phyloP scores from a whole-genome alignment of 2,113 vertebrate genomes.

The Hemibagrus wyckioides region DNA sequence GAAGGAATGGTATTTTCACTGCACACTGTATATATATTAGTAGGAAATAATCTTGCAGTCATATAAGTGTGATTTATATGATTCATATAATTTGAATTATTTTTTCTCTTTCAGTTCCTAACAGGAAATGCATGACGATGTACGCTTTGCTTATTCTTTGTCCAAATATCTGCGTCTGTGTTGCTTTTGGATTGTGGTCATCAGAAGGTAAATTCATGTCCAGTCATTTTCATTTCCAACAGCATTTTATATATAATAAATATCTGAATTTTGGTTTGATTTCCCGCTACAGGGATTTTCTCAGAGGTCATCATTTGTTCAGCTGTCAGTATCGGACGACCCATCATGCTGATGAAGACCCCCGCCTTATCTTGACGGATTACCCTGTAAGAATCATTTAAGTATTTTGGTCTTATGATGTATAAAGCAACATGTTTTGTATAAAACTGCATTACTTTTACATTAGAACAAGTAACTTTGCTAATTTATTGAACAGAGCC shows the following conservation, averaged over 20 bases:
- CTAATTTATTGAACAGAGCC: background rate
- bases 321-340: background rate
- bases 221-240: background rate
- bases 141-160: background rate
- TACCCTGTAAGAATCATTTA: no score
- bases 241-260: background rate
- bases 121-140: background rate
- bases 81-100: background rate
- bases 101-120: background rate
- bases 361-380: background rate
- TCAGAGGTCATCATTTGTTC: background rate
- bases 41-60: no score
- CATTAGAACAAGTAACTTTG: no score
- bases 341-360: background rate
- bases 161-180: background rate
- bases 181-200: constrained; percentile 14
- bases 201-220: background rate
- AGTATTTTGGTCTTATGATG: no score
- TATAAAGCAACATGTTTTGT: no score
- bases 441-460: no score
- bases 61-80: no score
- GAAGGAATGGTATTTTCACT: constrained; percentile 2
- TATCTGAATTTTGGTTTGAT: background rate
- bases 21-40: no score
- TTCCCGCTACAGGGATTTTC: background rate